Base-by-base conservation (phyloP, 2,888 invertebrate species). In the Artemia sp. region DNA sequence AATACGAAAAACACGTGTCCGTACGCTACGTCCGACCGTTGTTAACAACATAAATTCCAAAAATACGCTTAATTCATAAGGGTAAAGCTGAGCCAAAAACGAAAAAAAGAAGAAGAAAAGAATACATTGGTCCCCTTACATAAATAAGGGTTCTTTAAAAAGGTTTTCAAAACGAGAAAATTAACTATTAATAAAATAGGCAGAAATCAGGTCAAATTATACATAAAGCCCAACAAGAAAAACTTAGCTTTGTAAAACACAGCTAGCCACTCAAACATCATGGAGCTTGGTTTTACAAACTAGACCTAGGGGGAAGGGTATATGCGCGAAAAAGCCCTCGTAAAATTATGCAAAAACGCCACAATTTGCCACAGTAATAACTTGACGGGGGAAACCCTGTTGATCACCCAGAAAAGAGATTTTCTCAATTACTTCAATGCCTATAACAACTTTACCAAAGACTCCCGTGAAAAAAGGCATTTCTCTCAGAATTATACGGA, bases 381-480 rank as follows among this genome's bases (percentile, higher is more conserved):
- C 84, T 79, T 85, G 85, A 74, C 85, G 86, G 71, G 88, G 88
- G 78, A 88, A 88, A 72, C 89, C 88, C 72, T 86, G 85, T 74
- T 85, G 84, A 79, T 88, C 88, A 74, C 88, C 88, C 75, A 84
- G 85, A 75, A 86, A 85, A 74, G 87, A 86, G 75, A 89, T 86
- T 77, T 86, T 86, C 77, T 88, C 89, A 72, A 89, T 85, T 75
- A 89, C 81, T 75, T 88, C 88, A 73, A 89, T 81, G 19, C 89
- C 89, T 75, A 89, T 88, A 74, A 89, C 84, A 12, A 90, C 88
- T 78, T 85, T 85, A 52, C 86, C 89, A 77, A 90, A 89, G 73
- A 89, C 89, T 66, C 86, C 89, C 8, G 89, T 88, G 79, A 89
- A 89, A 66, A 87, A 87, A 72, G 88, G 83, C 87, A 88, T 89